Conservation (phyloP, 2,888 invertebrate species). For the Anarsia innoxiella region DNA sequence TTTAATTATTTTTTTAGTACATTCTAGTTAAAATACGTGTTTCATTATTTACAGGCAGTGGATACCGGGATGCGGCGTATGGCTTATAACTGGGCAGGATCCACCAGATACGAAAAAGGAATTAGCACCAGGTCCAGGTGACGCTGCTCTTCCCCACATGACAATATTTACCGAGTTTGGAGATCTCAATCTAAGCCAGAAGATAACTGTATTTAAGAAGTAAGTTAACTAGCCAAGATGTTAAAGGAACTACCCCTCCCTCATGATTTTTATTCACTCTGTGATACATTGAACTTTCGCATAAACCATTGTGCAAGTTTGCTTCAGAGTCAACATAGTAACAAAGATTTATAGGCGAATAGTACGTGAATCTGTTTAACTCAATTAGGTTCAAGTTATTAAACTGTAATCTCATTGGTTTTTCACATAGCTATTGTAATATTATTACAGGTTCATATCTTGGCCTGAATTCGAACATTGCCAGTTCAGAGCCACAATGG, state of each 20-base stretch:
- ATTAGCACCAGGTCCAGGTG: conserved; percentile 40
- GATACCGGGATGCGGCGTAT: conserved; percentile 83
- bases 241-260: too few relatives aligned
- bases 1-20: too few relatives aligned
- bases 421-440: background rate
- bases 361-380: too few relatives aligned
- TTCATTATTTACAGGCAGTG: conserved; percentile 71
- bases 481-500: conserved; percentile 78
- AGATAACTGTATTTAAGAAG: conserved; percentile 78
- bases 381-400: too few relatives aligned
- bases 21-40: too few relatives aligned
- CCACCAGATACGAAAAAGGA: conserved; percentile 52
- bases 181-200: conserved; percentile 77
- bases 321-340: too few relatives aligned
- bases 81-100: conserved; percentile 74
- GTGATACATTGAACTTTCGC: too few relatives aligned
- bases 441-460: conserved; percentile 62
- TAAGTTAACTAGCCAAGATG: too few relatives aligned
- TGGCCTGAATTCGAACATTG: conserved; percentile 81
- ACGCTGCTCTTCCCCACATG: conserved; percentile 69
- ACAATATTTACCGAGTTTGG: conserved; percentile 84
- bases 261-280: too few relatives aligned
- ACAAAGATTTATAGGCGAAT: too few relatives aligned
- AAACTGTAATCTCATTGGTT: too few relatives aligned
- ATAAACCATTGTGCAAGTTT: too few relatives aligned